Base-by-base conservation (phyloP, 2,888 invertebrate genomes). In the Xiphydria camelus region DNA sequence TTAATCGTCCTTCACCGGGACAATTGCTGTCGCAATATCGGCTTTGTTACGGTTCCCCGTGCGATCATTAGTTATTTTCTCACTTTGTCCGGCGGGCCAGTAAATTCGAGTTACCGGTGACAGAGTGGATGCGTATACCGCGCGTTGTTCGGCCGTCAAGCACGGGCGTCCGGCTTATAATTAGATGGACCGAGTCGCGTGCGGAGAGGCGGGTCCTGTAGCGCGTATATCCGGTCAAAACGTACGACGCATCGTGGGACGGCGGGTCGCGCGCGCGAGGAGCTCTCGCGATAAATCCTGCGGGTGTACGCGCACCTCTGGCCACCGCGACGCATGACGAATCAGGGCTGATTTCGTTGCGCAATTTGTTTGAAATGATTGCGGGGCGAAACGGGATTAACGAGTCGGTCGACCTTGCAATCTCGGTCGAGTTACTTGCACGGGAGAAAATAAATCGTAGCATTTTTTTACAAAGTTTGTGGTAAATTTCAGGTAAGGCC, bases 351-450 rank as follows among this genome's bases (percentile, higher is more conserved):
- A 49, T 53, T 50, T 39, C 35, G 53, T 49, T 49, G 41, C 42
- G 37, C 57, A 57, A 64, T 64, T 65, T 62, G 64, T 64, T 56
- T 37, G 59, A 60, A 61, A 64, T 62, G 62, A 65, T 63, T 58
- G 59, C 51, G 49, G 44, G 50, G 38, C 55, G 60, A 59, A 62
- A 46, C 51, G 46, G 59, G 53, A 64, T 63, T 64, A 63, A 63
- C 54, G 56, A 45, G 6, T 23, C 23, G 23, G 23, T n/a, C n/a
- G n/a, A n/a, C n/a, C n/a, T n/a, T n/a, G n/a, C n/a, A n/a, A n/a
- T n/a, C n/a, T n/a, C n/a, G n/a, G n/a, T n/a, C n/a, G n/a, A n/a
- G n/a, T n/a, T n/a, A n/a, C n/a, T n/a, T n/a, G n/a, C n/a, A n/a
- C n/a, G n/a, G n/a, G n/a, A n/a, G n/a, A n/a, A n/a, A n/a, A n/a